Conservation (phyloP, 2,797 vertebrate genomes). For the Cyclopterus lumpus region DNA sequence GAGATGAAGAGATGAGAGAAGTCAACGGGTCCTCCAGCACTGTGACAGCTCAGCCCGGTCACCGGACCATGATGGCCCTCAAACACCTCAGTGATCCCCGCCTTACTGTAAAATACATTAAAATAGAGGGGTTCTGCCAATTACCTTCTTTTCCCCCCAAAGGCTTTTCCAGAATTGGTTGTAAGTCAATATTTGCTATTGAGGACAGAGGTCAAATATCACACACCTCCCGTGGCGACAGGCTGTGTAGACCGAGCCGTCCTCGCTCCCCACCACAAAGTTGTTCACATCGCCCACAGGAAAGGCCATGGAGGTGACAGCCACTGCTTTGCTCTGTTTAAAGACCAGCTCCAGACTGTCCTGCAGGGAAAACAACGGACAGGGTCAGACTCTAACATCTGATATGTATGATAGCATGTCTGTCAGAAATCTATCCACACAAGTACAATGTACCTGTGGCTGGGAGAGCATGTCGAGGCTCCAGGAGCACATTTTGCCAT, state of each 20-base stretch:
- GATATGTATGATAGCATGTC: no score
- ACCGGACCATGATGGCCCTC: constrained; percentile 99
- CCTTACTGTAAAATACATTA: constrained; percentile 88
- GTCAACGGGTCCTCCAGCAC: constrained; percentile 94
- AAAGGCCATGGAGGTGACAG: constrained; percentile 98
- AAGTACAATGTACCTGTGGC: constrained; percentile 87
- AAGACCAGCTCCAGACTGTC: constrained; percentile 98
- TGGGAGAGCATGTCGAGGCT: constrained; percentile 99
- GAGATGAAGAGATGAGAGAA: constrained; percentile 99
- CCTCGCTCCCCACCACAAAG: constrained; percentile 98
- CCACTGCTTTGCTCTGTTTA: constrained; percentile 97
- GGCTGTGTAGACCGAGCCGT: constrained; percentile 98
- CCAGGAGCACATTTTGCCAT: constrained; percentile 99
- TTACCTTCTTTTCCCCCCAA: not conserved
- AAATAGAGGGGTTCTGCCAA: not conserved
- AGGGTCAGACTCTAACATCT: constrained; percentile 15
- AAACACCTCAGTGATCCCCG: constrained; percentile 98
- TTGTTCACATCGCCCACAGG: constrained; percentile 98
- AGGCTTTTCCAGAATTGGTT: not conserved
- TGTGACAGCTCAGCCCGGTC: constrained; percentile 96
- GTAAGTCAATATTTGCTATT: not conserved
- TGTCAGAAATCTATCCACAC: not conserved
- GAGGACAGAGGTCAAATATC: not conserved
- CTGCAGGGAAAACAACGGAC: constrained; percentile 71
- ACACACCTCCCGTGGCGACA: constrained; percentile 95